Evolutionary conservation across 1,140 invertebrate species (phyloP), one percentile per base, ranked within the genome.

Genomic region (Drosophila lacertosa): DNA sequence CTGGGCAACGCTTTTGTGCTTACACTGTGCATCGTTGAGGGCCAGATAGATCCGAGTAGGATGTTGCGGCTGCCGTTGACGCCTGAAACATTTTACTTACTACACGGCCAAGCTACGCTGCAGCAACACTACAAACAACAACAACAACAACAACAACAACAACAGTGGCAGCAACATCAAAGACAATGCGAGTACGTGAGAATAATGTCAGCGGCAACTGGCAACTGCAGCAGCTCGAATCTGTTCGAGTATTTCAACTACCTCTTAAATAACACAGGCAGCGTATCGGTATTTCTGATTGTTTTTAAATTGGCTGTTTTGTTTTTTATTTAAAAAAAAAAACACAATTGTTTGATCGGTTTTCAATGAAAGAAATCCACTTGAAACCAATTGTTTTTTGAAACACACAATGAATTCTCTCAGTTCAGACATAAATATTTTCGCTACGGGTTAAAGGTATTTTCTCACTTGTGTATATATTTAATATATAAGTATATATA

Each of bases 21-120:
- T 35, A 54, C 51, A 54, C 44, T 40, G 20, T 42, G 63, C 42
- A 20, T 32, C 33, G 44, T 47, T 29, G 20, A 22, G 13, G 11
- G 18, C 3, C 16, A 20, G 11, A 15, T 40, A 37, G 20, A 37
- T 63, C 24, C n/a, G 48, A 22, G 45, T 9, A 16, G 68, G 44
- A 54, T 79, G 76, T 45, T 48, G 68, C 48, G 64, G 73, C 81
- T 86, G 81, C 73, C 68, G 62, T 50, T 84, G 81, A 84, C 81
- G 81, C 81, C 79, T 77, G 73, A 70, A 84, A 84, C 73, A 84
- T 86, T 84, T 75, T 66, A 84, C 81, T 76, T 86, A 67, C 65
- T 69, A 84, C 82, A 71, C 74, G 60, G 51, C 82, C 67, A 74
- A 86, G 81, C 80, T 86, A 20, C 55, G 40, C 42, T 60, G 22